phyloP scores from a whole-genome alignment of 2,113 vertebrate species.

The Aptenodytes patagonicus region DNA sequence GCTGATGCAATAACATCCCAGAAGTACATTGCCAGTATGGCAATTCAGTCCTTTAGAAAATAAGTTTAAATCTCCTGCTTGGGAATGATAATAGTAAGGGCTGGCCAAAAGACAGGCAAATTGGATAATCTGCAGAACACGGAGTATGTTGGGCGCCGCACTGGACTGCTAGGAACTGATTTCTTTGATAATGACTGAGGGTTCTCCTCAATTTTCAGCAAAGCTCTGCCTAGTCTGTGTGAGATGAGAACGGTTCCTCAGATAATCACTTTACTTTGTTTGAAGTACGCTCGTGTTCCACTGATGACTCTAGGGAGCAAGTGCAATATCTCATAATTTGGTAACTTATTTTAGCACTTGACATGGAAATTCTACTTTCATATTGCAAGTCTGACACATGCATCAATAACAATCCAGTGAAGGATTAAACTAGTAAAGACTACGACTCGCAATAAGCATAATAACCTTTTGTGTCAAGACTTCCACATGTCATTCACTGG shows the following conservation, averaged over 20 bases:
- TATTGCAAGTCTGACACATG: background rate
- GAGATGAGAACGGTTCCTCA: background rate
- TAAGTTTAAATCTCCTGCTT: background rate
- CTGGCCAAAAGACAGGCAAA: background rate
- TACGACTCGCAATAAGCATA: background rate
- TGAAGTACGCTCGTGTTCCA: background rate
- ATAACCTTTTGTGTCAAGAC: background rate
- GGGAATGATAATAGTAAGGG: background rate
- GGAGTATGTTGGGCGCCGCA: rapidly evolving
- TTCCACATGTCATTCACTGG: background rate
- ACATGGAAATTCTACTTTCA: background rate
- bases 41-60: background rate
- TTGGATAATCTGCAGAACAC: background rate
- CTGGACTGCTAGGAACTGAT: background rate
- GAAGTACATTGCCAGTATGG: background rate
- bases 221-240: background rate
- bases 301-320: background rate
- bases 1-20: background rate
- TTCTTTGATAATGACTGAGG: background rate
- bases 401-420: background rate
- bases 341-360: background rate
- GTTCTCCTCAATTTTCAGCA: background rate
- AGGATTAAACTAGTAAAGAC: background rate
- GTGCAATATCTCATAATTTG: background rate
- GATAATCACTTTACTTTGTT: background rate